Evolutionary conservation across 2,113 vertebrate species (phyloP), one percentile per base, ranked within the genome.

Genomic region (Menura novaehollandiae): DNA sequence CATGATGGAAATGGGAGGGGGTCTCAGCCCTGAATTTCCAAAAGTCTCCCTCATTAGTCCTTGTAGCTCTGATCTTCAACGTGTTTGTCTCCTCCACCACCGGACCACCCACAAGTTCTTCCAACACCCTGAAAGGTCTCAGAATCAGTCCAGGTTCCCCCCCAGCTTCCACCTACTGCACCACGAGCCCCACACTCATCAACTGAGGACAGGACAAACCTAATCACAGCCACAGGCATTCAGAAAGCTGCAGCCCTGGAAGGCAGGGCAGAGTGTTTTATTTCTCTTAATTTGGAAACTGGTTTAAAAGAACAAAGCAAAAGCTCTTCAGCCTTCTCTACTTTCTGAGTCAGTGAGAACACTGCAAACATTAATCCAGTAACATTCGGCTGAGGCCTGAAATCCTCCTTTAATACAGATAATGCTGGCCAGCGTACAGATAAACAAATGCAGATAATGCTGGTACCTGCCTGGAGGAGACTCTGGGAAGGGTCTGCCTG

Each of bases 341-440:
- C 67, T 46, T 23, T 37, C 35, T 0, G 0, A 27, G 39, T 8
- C 0, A 83, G 59, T 15, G 19, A 43, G n/a, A 66, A 71, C 51
- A 35, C 28, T 32, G 51, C 1, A 0, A 67, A 59, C 5, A 4
- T 7, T 46, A 56, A 46, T 10, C 20, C 67, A 79, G 49, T 4
- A 67, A 58, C 0, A 6, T 23, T 15, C 46, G 37, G 63, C 58
- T 58, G 32, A 56, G 22, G 41, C 26, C 43, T 35, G n/a, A 39
- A 71, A 52, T 32, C 15, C 27, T 76, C 16, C 47, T 67, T 44
- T 47, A 43, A 19, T 8, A 41, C 8, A 62, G 41, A 37, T 2
- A 2, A 32, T 10, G 43, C 22, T 2, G 23, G 4, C 37, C 37
- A 86, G 72, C 37, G 67, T 15, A 51, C 9, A 67, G 24, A 41